Base-by-base conservation (phyloP, 1,140 invertebrate genomes). In the Pseudomyrmex dendroicus region DNA sequence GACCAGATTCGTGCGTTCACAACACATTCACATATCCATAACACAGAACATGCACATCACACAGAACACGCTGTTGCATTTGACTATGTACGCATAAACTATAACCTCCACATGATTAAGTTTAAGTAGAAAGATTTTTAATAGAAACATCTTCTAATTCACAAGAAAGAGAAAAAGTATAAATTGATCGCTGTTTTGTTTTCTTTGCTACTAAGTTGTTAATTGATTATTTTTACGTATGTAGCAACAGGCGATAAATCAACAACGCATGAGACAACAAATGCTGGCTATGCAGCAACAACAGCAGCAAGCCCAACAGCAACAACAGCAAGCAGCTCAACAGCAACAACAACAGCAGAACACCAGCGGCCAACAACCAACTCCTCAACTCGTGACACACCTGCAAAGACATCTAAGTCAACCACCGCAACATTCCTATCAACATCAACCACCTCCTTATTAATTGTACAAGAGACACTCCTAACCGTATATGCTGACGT, bases 351-450 rank as follows among this genome's bases (percentile, higher is more conserved):
- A 92, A 22, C 92, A 93, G 57, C 92, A 95, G 82, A 66, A 85
- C 83, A 94, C 94, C 78, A 94, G 94, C 87, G 95, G 95, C 8
- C 95, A 96, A 82, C 95, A 96, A 90, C 95, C 95, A 77, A 95
- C 94, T 0, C 94, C 95, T 1, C 95, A 96, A 82, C 89, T 96
- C n/a, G 95, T 96, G 1, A 96, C 95, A 7, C 96, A 96, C 88
- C 92, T 96, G 78, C 96, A 95, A 84, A 93, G 95, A 56, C 96
- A 96, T 46, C 80, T 93, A n/a, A 93, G 89, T 86, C 94, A 94
- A 90, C 92, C 92, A 2, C 94, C 94, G 5, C 94, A 94, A 83
- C 93, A 94, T 89, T 91, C 94, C 67, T 95, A 95, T 90, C 93
- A 93, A 48, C 94, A 95, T 91, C 95, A 95, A 91, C 94, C 94